Conservation (phyloP, 2,113 vertebrate species). For the Pseudopodoces humilis region DNA sequence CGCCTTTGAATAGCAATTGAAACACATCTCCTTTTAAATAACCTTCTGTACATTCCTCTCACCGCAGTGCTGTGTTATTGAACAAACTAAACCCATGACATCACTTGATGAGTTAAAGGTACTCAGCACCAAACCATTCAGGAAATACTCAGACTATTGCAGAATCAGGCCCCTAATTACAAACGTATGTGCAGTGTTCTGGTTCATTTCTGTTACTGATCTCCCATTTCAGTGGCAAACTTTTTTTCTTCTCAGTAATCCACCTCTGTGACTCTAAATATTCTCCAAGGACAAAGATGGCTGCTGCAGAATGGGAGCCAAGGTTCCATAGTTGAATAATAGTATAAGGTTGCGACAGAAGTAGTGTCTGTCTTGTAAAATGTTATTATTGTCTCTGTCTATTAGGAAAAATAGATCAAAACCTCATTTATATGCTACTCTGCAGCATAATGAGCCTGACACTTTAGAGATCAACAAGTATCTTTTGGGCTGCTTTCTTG, state of each 20-base stretch:
- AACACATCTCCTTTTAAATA: not conserved
- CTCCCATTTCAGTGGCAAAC: not conserved
- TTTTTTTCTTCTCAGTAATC: not conserved
- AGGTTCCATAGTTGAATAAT: not conserved
- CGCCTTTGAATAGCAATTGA: not conserved
- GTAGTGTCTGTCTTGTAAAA: not conserved
- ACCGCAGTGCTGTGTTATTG: not conserved
- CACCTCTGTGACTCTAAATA: not conserved
- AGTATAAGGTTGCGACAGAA: not conserved
- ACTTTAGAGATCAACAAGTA: not conserved
- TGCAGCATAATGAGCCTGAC: not conserved
- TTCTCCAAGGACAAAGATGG: not conserved
- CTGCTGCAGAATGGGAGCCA: not conserved
- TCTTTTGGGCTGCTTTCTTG: not conserved
- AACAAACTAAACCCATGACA: not conserved
- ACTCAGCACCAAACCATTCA: slow-evolving; percentile 14
- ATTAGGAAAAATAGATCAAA: not conserved
- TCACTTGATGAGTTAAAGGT: slow-evolving; percentile 30
- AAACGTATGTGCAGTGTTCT: slow-evolving; percentile 7
- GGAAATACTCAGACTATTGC: slow-evolving; percentile 37
- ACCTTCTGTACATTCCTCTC: not conserved
- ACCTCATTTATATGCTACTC: not conserved
- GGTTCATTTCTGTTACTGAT: slow-evolving; percentile 19
- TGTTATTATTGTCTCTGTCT: not conserved
- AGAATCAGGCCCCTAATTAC: slow-evolving; percentile 37